These are phyloP conservation scores for Datnioides undecimradiatus DNA, from an alignment of 2,113 vertebrate genomes.

Conservation along the genomic window DNA sequence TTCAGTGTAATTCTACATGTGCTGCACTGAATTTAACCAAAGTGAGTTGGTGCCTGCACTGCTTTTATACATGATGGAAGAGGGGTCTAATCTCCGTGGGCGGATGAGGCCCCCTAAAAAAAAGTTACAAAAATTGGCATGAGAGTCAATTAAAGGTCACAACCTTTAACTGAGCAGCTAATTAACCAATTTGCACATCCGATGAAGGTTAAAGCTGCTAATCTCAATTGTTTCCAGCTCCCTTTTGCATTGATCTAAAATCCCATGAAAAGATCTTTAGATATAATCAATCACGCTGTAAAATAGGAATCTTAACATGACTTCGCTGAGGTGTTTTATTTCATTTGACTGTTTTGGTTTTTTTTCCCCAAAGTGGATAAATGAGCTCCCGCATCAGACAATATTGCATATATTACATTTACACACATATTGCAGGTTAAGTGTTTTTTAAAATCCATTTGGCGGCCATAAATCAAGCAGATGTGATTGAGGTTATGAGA, in stretches of 20 bases:
- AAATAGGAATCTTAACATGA: not conserved
- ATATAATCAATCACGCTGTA: not conserved
- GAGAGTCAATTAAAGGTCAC: not conserved
- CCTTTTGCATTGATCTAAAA: not conserved
- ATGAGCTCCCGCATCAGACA: not conserved
- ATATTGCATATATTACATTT: not conserved
- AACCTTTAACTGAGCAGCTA: slow-evolving; percentile 12
- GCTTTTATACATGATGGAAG: not conserved
- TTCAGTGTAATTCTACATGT: not conserved
- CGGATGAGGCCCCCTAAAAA: not conserved
- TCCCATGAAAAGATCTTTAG: not conserved
- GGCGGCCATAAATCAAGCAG: not conserved
- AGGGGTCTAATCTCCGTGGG: not conserved
- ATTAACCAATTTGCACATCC: not conserved
- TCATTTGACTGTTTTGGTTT: not conserved
- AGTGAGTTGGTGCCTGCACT: not conserved
- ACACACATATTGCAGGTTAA: not conserved
- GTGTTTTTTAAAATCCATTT: not conserved
- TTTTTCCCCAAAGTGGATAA: not conserved
- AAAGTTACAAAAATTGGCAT: not conserved
- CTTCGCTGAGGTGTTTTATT: not conserved
- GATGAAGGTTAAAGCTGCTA: not conserved
- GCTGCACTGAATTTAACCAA: not conserved
- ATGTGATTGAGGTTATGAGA: not conserved
- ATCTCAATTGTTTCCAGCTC: not conserved